Base-by-base conservation (phyloP, 2,797 vertebrate genomes). In the Chaunax sp. region DNA sequence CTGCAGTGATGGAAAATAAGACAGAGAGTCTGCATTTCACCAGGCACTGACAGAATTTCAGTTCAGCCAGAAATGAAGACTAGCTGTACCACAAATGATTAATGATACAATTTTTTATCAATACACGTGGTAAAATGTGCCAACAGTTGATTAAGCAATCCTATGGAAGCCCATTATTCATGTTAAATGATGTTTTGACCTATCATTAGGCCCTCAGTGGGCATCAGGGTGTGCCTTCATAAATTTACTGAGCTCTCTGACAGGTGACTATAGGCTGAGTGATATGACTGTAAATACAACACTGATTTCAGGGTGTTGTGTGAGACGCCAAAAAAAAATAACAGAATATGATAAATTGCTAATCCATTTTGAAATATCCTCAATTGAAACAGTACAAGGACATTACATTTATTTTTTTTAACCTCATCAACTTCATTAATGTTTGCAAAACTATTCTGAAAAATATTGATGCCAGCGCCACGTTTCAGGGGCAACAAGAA, bases 51-150 rank as follows among this genome's bases (percentile, higher is more conserved):
- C 67, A 61, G 33, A 56, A 61, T 49, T 20, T 52, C 51, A 41
- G 1, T 58, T 38, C 45, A 55, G 8, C 22, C 60, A 49, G 49
- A 2, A 10, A 56, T 30, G 46, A 25, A 23, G 43, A 44, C 8
- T 41, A 25, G 54, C 46, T 68, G 65, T 49, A 55, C 20, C 51
- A 6, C 28, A 49, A 49, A 50, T 63, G 25, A 77, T 69, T 77
- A n/a, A 66, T 60, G 12, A 28, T 51, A 13, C n/a, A 1, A 19
- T 23, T 41, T 23, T 47, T 25, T 37, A 40, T 20, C 60, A 35
- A 35, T 46, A 33, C 26, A 35, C 43, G 11, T 51, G 18, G 46
- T 20, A 11, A 28, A 12, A 41, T 12, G 46, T 40, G 46, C 18
- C 60, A 30, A 40, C 28, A 7, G 43, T 47, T 37, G 50, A 60